A percentile compares a stretch with the other conserved stretches of the same genome.
Conservation (phyloP, 2,113 vertebrate species). For the Accipiter virgatus region DNA sequence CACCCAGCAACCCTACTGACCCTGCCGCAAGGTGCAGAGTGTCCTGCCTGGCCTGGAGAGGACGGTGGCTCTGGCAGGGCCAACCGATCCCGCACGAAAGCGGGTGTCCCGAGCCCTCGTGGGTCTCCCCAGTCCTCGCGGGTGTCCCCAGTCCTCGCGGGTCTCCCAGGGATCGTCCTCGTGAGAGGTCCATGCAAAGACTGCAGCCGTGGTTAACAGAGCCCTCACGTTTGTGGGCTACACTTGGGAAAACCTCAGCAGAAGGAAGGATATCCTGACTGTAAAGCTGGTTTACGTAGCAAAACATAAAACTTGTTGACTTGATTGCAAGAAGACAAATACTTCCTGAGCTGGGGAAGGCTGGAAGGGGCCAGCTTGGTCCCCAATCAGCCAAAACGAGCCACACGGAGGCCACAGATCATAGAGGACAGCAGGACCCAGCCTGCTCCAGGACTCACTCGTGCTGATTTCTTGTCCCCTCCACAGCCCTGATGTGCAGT, state of each 20-base stretch:
- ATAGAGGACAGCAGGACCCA: neutral
- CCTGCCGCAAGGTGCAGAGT: neutral
- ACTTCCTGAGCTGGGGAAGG: neutral
- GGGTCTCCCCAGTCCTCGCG: too few species aligned
- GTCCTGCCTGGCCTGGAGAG: neutral
- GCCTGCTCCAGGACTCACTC: neutral
- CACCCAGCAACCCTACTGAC: too few species aligned
- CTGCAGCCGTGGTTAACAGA: neutral
- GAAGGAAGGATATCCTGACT: neutral
- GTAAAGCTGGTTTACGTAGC: neutral
- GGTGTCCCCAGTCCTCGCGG: too few species aligned
- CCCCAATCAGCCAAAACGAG: neutral
- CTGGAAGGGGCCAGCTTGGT: neutral
- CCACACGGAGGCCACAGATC: too few species aligned
- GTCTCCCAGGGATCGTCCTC: too few species aligned
- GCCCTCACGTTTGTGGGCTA: rapidly evolving
- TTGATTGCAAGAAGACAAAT: neutral
- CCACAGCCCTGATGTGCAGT: too few species aligned
- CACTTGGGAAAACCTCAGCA: neutral
- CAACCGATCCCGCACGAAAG: too few species aligned
- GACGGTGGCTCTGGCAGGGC: neutral
- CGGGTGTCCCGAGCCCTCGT: rapidly evolving
- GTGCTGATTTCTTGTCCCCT: neutral
- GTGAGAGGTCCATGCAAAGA: rapidly evolving
- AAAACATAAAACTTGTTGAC: neutral